phyloP scores from a whole-genome alignment of 2,888 invertebrate genomes.

The Dyspetes luteomarginatus region DNA sequence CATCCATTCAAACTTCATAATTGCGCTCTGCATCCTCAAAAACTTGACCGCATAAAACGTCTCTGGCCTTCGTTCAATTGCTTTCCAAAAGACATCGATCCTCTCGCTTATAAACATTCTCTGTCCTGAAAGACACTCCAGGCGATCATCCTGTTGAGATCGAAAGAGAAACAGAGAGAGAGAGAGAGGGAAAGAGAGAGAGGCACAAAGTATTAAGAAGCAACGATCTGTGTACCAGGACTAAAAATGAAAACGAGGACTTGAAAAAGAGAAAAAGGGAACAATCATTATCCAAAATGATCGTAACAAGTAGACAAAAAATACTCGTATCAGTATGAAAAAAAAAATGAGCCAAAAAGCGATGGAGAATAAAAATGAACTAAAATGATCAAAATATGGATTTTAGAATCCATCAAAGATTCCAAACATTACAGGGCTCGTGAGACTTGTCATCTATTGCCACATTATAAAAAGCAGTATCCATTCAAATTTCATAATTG shows the following conservation, averaged over 20 bases:
- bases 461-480: neutral
- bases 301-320: too few species aligned
- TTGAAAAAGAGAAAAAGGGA: conserved; percentile 43
- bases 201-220: conserved; percentile 51
- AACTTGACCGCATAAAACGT: conserved; percentile 1
- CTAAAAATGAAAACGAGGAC: conserved; percentile 18
- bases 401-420: too few species aligned
- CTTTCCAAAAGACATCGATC: conserved; percentile 45
- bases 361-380: too few species aligned
- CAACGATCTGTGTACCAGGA: conserved; percentile 5
- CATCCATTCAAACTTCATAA: conserved; percentile 8
- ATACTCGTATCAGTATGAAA: too few species aligned
- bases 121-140: conserved; percentile 18
- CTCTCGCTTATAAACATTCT: conserved; percentile 42
- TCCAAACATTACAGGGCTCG: neutral
- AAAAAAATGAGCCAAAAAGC: too few species aligned
- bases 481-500: conserved; percentile 27
- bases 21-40: conserved; percentile 12
- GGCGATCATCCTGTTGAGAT: conserved; percentile 13
- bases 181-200: conserved; percentile 1
- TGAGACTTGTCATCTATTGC: neutral
- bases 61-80: conserved; percentile 15
- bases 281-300: too few species aligned
- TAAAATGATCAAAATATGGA: too few species aligned
- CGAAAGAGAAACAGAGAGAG: too few species aligned